Evolutionary conservation across 2,113 vertebrate genomes (phyloP).

Genomic region (Oncorhynchus clarkii): DNA sequence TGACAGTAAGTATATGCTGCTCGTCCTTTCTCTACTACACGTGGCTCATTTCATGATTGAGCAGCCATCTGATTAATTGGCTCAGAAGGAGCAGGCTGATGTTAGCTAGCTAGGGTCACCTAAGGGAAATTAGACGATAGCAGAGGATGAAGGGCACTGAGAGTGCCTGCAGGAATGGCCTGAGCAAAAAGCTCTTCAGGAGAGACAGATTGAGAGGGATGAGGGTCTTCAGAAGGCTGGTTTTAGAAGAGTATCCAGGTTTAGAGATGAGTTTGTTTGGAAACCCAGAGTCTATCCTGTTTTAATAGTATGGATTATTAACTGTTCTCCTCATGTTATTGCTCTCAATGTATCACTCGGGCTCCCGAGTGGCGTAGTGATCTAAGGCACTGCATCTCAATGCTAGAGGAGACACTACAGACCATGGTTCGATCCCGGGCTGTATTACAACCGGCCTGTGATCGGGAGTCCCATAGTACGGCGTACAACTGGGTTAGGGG

Average conservation of each 20-base stretch:
- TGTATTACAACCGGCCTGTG: no score
- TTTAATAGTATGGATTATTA: not conserved
- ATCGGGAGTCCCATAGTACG: no score
- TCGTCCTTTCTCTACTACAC: slow-evolving; percentile 21
- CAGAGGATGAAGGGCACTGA: not conserved
- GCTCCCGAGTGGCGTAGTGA: not conserved
- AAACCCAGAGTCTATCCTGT: not conserved
- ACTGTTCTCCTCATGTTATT: not conserved
- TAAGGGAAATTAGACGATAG: slow-evolving; percentile 30
- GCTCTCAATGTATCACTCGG: no score
- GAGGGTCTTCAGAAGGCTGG: not conserved
- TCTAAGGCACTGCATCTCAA: no score
- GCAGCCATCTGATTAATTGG: slow-evolving; percentile 58
- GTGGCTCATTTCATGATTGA: slow-evolving; percentile 64
- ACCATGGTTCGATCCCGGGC: no score
- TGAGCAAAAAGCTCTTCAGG: not conserved
- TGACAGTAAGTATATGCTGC: not conserved
- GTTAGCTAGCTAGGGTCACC: slow-evolving; percentile 32
- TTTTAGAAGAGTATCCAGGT: not conserved
- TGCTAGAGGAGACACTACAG: no score
- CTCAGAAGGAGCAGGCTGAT: slow-evolving; percentile 15
- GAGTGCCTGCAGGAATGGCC: not conserved
- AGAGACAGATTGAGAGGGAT: not conserved
- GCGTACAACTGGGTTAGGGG: no score
- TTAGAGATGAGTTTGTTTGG: not conserved